phyloP scores from a whole-genome alignment of 2,113 vertebrate genomes.

The Phaethornis superciliosus region DNA sequence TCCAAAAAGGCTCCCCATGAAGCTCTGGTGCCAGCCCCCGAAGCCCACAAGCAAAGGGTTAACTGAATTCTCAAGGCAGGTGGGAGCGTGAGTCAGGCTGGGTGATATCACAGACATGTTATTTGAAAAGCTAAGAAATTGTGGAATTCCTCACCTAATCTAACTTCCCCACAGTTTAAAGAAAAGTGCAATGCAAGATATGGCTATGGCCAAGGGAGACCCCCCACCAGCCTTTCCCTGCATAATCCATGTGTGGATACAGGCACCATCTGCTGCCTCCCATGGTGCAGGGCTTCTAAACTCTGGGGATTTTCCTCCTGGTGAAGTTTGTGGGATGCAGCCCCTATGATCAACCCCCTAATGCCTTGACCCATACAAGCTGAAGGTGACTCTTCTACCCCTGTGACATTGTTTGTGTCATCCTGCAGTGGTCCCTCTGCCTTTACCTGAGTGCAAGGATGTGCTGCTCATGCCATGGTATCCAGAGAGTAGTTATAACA shows the following conservation, averaged over 20 bases:
- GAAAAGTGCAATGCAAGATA: constrained; percentile 60
- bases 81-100: constrained; percentile 26
- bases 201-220: background rate
- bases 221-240: constrained; percentile 7
- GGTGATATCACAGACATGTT: constrained; percentile 64
- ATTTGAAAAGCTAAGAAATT: constrained; percentile 73
- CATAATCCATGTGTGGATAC: background rate
- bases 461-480: fast-evolving
- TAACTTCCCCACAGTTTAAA: constrained; percentile 74
- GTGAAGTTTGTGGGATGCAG: background rate
- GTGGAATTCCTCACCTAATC: constrained; percentile 76
- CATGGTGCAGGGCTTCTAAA: background rate
- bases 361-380: fast-evolving
- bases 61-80: constrained; percentile 56
- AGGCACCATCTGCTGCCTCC: background rate
- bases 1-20: background rate
- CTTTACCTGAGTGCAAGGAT: background rate
- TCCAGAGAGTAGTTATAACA: background rate
- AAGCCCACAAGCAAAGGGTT: constrained; percentile 31
- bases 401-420: background rate
- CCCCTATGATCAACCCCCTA: fast-evolving
- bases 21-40: fast-evolving
- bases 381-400: background rate
- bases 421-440: background rate
- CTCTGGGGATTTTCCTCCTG: fast-evolving